Conservation (phyloP, 23 tunicate genomes). For the Botrylloides violaceus region DNA sequence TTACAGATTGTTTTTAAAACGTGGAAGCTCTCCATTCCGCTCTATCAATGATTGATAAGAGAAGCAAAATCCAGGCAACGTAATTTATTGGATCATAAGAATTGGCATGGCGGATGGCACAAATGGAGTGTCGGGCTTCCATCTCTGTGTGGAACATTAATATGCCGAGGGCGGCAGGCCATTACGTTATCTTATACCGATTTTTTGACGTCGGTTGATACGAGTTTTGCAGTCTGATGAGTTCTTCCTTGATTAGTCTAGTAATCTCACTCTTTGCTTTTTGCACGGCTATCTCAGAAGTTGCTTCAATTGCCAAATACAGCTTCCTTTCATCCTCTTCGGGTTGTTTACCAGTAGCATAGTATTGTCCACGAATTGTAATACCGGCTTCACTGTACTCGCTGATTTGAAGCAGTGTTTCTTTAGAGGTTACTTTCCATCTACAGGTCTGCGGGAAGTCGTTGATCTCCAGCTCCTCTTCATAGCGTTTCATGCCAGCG, state of each 20-base stretch:
- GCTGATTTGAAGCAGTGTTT: conserved; percentile 72
- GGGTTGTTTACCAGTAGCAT: conserved; percentile 81
- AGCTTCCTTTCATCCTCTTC: conserved; percentile 93
- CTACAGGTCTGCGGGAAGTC: conserved; percentile 99
- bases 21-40: no score
- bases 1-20: no score
- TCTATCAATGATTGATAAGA: no score
- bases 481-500: conserved; percentile 48
- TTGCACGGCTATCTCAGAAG: conserved; percentile 77
- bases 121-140: no score
- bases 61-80: no score
- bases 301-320: conserved; percentile 84
- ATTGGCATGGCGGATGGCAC: no score
- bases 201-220: conserved; percentile 87
- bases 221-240: conserved; percentile 86
- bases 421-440: conserved; percentile 96
- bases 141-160: no score
- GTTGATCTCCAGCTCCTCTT: conserved; percentile 96
- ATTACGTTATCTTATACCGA: conserved; percentile 83
- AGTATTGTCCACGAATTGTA: conserved; percentile 95
- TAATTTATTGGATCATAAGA: no score
- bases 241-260: conserved; percentile 85
- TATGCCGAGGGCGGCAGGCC: no score
- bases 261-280: conserved; percentile 97
- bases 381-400: conserved; percentile 97